These are phyloP conservation scores for Python bivittatus DNA, from an alignment of 2,113 vertebrate species.

Conservation along the genomic window DNA sequence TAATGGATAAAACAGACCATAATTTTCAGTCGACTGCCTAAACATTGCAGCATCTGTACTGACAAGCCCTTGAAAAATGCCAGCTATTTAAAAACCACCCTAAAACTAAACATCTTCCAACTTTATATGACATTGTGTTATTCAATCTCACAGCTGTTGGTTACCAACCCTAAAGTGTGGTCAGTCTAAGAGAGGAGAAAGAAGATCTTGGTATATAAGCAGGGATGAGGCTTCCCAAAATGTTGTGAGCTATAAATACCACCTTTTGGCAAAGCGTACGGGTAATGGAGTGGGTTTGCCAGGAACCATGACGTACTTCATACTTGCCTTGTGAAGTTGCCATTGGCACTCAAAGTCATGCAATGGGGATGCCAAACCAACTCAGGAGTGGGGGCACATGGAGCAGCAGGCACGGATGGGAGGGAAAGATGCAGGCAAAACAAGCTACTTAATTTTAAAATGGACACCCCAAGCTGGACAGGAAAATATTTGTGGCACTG, in stretches of 20 bases:
- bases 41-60: background rate
- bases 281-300: fast-evolving
- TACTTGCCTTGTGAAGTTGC: too few relatives aligned
- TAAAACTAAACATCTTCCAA: background rate
- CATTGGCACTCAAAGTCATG: background rate
- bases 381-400: background rate
- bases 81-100: slow-evolving; percentile 3
- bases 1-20: slow-evolving; percentile 65
- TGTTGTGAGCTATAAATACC: slow-evolving; percentile 22
- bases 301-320: background rate
- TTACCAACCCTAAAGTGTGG: slow-evolving; percentile 30
- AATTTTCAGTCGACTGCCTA: slow-evolving; percentile 34
- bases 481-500: background rate
- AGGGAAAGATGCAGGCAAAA: background rate
- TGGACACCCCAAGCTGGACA: background rate
- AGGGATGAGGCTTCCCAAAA: background rate
- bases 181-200: slow-evolving; percentile 26
- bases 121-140: background rate
- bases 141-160: slow-evolving; percentile 31
- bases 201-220: background rate
- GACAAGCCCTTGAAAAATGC: slow-evolving; percentile 10
- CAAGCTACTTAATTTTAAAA: background rate
- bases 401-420: too few relatives aligned
- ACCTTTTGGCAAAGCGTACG: slow-evolving; percentile 1
- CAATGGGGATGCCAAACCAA: background rate